phyloP scores from a whole-genome alignment of 2,888 invertebrate species.

The Margaritifera margaritifera region DNA sequence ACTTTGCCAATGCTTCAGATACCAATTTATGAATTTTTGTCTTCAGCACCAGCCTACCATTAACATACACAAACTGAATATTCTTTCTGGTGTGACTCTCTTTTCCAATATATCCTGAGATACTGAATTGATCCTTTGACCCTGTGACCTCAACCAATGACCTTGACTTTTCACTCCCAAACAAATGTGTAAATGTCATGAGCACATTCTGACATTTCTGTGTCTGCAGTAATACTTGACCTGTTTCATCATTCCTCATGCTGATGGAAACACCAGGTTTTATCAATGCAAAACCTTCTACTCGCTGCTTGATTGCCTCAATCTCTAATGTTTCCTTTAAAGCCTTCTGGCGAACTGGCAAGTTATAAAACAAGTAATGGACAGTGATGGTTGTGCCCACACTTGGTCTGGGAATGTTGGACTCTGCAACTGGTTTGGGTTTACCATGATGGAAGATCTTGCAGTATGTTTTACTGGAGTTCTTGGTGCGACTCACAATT shows the following conservation, averaged over 20 bases:
- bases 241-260: slow-evolving; percentile 80
- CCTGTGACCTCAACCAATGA: slow-evolving; percentile 72
- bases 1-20: slow-evolving; percentile 69
- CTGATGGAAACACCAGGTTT: slow-evolving; percentile 80
- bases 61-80: slow-evolving; percentile 81
- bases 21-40: slow-evolving; percentile 75
- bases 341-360: slow-evolving; percentile 78
- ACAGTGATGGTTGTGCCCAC: slow-evolving; percentile 84
- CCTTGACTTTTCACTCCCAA: slow-evolving; percentile 72
- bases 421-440: slow-evolving; percentile 68
- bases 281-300: slow-evolving; percentile 80
- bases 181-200: slow-evolving; percentile 75
- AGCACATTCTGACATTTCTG: slow-evolving; percentile 77
- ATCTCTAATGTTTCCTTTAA: slow-evolving; percentile 77
- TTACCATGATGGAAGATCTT: slow-evolving; percentile 77
- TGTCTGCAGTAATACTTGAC: slow-evolving; percentile 78
- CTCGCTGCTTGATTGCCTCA: slow-evolving; percentile 77
- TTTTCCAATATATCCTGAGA: slow-evolving; percentile 78
- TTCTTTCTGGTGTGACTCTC: slow-evolving; percentile 73
- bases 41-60: slow-evolving; percentile 77
- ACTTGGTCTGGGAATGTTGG: slow-evolving; percentile 76
- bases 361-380: slow-evolving; percentile 79
- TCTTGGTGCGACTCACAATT: slow-evolving; percentile 77
- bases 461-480: slow-evolving; percentile 75
- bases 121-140: slow-evolving; percentile 74